These are phyloP conservation scores for Eupithecia inturbata DNA, from an alignment of 2,888 invertebrate species.

Conservation along the genomic window DNA sequence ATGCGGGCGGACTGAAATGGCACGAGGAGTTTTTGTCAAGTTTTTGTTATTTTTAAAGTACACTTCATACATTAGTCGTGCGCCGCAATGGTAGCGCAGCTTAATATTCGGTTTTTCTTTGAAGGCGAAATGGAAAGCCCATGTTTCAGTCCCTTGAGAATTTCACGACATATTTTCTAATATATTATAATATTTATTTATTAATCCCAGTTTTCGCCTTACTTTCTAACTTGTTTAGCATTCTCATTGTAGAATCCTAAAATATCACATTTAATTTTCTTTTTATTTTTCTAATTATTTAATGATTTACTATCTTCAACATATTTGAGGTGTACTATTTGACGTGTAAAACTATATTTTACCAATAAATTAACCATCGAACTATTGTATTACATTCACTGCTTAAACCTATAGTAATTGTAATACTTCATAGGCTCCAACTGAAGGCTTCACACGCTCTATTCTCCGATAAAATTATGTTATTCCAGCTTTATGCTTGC, in stretches of 20 bases:
- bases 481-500: neutral
- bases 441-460: no score
- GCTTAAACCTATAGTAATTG: no score
- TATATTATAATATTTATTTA: constrained; percentile 9
- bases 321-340: no score
- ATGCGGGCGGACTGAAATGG: neutral
- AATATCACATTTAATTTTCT: neutral
- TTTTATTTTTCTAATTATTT: neutral
- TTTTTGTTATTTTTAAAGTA: neutral
- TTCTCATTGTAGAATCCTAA: neutral
- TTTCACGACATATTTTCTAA: neutral
- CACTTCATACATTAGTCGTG: neutral
- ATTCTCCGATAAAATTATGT: no score
- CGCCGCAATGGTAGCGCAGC: neutral
- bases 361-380: no score
- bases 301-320: neutral
- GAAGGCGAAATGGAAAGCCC: constrained; percentile 2
- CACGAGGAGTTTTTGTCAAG: neutral
- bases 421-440: no score
- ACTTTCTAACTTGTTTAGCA: neutral
- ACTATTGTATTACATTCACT: no score
- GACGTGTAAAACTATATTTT: no score
- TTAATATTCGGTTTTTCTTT: neutral
- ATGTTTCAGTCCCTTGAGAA: constrained; percentile 12
- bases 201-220: neutral